Percentiles rank a stretch among this genome's conserved stretches.
These are phyloP conservation scores for Halcyon senegalensis DNA, from an alignment of 2,113 vertebrate species.

Conservation along the genomic window DNA sequence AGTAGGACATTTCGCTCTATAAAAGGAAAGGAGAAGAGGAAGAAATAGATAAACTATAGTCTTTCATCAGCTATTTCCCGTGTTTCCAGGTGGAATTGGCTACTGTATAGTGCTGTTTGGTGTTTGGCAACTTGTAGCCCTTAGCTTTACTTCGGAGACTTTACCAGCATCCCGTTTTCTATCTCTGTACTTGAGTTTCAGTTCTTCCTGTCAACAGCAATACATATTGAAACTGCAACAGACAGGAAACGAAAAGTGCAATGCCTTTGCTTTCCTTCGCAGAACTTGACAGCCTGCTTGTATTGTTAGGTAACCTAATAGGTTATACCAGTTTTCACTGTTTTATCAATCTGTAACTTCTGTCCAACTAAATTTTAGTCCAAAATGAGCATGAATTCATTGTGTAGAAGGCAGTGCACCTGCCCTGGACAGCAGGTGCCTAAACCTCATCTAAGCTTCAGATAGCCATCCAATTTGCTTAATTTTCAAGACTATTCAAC, in stretches of 20 bases:
- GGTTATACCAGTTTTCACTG: background rate
- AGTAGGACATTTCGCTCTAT: background rate
- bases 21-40: background rate
- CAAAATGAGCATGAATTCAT: background rate
- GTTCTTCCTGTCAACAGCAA: background rate
- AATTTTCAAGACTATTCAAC: background rate
- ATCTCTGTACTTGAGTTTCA: background rate
- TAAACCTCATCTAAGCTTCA: background rate
- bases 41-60: background rate
- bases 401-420: background rate
- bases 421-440: background rate
- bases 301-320: background rate
- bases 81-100: background rate
- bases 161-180: background rate
- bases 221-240: background rate
- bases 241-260: background rate
- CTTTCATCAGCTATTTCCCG: background rate
- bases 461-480: background rate
- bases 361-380: background rate
- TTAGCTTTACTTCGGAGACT: background rate
- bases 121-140: background rate
- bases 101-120: background rate
- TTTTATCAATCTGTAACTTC: fast-evolving
- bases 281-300: background rate
- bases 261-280: background rate